These are phyloP conservation scores for Jordanella pulchra DNA, from an alignment of 2,797 vertebrate species.

Conservation along the genomic window DNA sequence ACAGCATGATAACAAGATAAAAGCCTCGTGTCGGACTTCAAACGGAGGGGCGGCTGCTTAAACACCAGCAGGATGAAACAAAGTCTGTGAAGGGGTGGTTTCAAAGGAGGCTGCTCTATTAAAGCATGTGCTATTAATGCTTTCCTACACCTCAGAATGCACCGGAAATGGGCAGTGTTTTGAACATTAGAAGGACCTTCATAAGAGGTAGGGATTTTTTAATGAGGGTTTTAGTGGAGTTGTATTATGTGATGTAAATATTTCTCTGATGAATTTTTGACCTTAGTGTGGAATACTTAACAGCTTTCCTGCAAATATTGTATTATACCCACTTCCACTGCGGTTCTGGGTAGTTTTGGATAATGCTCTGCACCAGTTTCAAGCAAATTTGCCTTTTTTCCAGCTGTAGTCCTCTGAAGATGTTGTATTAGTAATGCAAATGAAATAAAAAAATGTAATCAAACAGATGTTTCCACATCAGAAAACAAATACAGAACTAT, in stretches of 20 bases:
- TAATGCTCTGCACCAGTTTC: neutral
- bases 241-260: neutral
- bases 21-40: slow-evolving; percentile 70
- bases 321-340: neutral
- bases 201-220: neutral
- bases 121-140: slow-evolving; percentile 5
- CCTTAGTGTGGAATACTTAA: neutral
- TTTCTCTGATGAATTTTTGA: neutral
- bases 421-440: neutral
- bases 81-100: slow-evolving; percentile 32
- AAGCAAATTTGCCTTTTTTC: neutral
- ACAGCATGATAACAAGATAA: slow-evolving; percentile 78
- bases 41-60: slow-evolving; percentile 50
- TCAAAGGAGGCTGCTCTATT: slow-evolving; percentile 20
- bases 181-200: slow-evolving; percentile 1
- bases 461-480: too few species aligned
- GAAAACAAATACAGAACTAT: neutral
- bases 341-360: neutral
- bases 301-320: neutral
- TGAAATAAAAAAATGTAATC: neutral
- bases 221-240: neutral
- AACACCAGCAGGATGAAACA: slow-evolving; percentile 40
- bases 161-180: slow-evolving; percentile 8
- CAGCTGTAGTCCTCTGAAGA: too few species aligned
- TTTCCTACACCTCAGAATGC: neutral